Evolutionary conservation across 2,888 invertebrate genomes (phyloP), one percentile per base, ranked within the genome.

Genomic region (Leptopilina myrica): DNA sequence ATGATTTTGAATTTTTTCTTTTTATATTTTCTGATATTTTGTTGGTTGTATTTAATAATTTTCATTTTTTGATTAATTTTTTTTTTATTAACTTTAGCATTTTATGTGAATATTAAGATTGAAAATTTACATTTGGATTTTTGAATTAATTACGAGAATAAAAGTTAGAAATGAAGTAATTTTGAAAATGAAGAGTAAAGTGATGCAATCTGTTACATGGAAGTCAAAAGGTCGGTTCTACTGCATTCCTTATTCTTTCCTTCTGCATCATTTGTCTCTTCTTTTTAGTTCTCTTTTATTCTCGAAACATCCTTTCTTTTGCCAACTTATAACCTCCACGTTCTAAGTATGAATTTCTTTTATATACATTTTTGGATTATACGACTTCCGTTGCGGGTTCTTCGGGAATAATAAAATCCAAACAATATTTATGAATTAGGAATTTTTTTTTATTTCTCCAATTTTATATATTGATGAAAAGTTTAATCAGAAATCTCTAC

Each of bases 281-380:
- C 59, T 15, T 59, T 59, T 59, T 59, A 59, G 59, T 43, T 66
- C n/a, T 49, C 49, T 49, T 49, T 49, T 5, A 65, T 65, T 65
- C 65, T 65, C 8, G 33, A 65, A 65, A 66, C 15, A 66, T 43
- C 14, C 40, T 46, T 43, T 43, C 43, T 43, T 11, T n/a, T 66
- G 49, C 49, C 49, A 49, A 49, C 49, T 66, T 43, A 66, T 66
- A n/a, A 64, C 33, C 66, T n/a, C n/a, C 66, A 43, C 43, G 15
- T 66, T 66, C 15, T 46, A 43, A 40, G 66, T 66, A 43, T 66
- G 15, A 66, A 66, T 66, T 40, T 66, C 15, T 66, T 66, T 20
- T 59, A 56, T 33, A 33, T 59, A 59, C 15, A 62, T 49, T 20
- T 20, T 62, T 62, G 5, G 15, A 62, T n/a, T n/a, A n/a, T 62